These are phyloP conservation scores for Porites lutea DNA, from an alignment of 64 coral and sea anemone species.

Conservation along the genomic window DNA sequence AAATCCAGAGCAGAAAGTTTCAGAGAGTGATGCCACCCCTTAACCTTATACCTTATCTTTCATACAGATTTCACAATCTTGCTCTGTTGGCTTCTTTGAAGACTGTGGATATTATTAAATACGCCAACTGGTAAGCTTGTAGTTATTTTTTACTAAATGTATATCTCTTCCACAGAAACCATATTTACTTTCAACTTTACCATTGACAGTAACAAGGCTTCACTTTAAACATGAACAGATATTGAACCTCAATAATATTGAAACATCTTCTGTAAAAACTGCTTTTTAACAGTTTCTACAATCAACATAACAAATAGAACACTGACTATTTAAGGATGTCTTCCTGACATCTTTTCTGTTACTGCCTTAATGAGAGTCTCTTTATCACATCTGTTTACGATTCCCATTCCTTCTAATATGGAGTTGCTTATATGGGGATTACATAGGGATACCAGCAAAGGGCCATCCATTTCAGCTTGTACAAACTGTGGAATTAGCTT, in stretches of 20 bases:
- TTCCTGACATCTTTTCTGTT: not conserved
- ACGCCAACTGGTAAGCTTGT: no score
- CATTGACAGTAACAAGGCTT: no score
- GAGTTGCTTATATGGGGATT: not conserved
- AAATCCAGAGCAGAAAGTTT: not conserved
- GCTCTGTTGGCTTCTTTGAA: conserved; percentile 51
- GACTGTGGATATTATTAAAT: conserved; percentile 52
- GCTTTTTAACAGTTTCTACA: no score
- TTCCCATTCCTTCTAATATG: conserved; percentile 31
- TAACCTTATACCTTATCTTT: not conserved
- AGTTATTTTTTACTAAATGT: no score
- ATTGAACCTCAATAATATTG: no score
- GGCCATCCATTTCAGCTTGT: conserved; percentile 36
- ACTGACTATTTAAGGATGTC: no score
- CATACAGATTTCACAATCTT: conserved; percentile 19
- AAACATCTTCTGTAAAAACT: no score
- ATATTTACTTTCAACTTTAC: no score
- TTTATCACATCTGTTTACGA: not conserved
- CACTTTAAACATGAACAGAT: no score
- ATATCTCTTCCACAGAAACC: no score
- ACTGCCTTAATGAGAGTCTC: conserved; percentile 8
- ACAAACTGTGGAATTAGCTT: conserved; percentile 28
- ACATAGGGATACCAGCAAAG: conserved; percentile 1
- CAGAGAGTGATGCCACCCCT: no score
- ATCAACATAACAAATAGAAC: no score